phyloP scores from a whole-genome alignment of 2,797 vertebrate genomes.

The Darevskia nairensis region DNA sequence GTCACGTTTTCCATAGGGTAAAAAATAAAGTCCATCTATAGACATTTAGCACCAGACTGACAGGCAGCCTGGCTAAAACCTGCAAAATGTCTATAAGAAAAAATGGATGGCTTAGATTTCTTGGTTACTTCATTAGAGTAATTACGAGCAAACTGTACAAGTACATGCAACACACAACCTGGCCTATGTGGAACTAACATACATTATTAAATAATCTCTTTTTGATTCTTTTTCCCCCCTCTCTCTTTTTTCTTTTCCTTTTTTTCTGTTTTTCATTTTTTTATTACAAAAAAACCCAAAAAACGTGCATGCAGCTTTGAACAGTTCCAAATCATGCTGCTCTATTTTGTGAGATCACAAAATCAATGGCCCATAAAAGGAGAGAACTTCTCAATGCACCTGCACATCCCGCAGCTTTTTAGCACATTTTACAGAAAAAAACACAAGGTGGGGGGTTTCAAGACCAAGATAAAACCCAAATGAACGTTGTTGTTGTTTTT shows the following conservation, averaged over 20 bases:
- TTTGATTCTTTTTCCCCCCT: slow-evolving; percentile 68
- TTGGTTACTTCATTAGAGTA: slow-evolving; percentile 93
- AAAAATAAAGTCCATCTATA: slow-evolving; percentile 88
- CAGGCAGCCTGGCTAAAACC: slow-evolving; percentile 84
- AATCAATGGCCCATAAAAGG: slow-evolving; percentile 83
- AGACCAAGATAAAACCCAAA: slow-evolving; percentile 81
- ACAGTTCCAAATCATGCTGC: slow-evolving; percentile 94
- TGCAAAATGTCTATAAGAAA: slow-evolving; percentile 88
- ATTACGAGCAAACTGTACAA: slow-evolving; percentile 99
- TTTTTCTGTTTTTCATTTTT: slow-evolving; percentile 56
- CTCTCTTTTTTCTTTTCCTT: slow-evolving; percentile 73
- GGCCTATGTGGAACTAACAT: slow-evolving; percentile 97
- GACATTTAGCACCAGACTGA: slow-evolving; percentile 93
- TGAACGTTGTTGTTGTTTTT: slow-evolving; percentile 76
- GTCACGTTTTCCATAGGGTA: slow-evolving; percentile 85
- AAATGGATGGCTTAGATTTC: slow-evolving; percentile 98
- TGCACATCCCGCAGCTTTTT: slow-evolving; percentile 81
- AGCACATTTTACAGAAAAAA: slow-evolving; percentile 83
- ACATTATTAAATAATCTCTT: slow-evolving; percentile 89
- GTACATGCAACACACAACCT: slow-evolving; percentile 99
- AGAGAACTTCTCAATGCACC: slow-evolving; percentile 80
- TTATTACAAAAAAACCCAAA: slow-evolving; percentile 82
- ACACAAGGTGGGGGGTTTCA: slow-evolving; percentile 78
- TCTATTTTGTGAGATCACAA: slow-evolving; percentile 83
- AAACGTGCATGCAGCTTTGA: slow-evolving; percentile 97